A percentile compares a stretch with the other conserved stretches of the same genome.
These are phyloP conservation scores for Varanus salvator DNA, from an alignment of 2,113 vertebrate genomes.

Conservation along the genomic window DNA sequence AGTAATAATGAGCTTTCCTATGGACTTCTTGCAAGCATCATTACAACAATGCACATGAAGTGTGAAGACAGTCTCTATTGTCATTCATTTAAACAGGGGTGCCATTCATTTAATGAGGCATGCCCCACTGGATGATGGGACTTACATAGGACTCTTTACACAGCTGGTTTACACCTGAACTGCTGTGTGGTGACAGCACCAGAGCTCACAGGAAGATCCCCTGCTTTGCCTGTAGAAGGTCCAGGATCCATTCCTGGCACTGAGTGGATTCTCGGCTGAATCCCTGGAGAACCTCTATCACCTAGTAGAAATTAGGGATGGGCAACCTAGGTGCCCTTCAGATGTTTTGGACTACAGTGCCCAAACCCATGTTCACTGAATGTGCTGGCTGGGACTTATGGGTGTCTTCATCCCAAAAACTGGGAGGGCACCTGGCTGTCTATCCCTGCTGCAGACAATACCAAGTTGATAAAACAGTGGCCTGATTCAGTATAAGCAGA, in stretches of 20 bases:
- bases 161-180: background rate
- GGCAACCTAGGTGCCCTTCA: too few relatives aligned
- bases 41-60: background rate
- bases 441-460: background rate
- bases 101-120: background rate
- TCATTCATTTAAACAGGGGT: background rate
- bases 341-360: too few relatives aligned
- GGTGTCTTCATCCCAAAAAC: too few relatives aligned
- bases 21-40: background rate
- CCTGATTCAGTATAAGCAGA: background rate
- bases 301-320: background rate
- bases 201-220: background rate
- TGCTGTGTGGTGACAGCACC: background rate
- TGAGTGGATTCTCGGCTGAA: background rate
- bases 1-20: background rate
- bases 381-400: too few relatives aligned
- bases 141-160: too few relatives aligned
- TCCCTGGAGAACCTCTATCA: background rate
- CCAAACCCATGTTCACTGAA: too few relatives aligned
- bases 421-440: background rate
- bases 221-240: background rate
- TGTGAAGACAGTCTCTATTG: background rate
- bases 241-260: background rate
- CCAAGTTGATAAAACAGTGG: background rate
- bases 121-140: too few relatives aligned